These are phyloP conservation scores for Pachliopta kotzebuea DNA, from an alignment of 2,888 invertebrate genomes.

Conservation along the genomic window DNA sequence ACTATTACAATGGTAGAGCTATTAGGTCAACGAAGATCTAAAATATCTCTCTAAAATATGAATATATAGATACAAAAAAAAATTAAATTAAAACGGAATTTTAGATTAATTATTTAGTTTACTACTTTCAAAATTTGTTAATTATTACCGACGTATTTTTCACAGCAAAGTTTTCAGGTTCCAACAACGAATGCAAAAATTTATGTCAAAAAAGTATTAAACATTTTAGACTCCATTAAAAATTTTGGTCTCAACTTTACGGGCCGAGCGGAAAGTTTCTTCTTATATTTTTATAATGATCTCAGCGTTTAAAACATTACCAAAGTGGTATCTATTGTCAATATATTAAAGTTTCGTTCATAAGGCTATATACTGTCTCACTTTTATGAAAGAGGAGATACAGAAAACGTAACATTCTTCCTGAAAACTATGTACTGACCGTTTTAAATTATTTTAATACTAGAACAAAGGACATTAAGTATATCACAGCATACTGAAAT, in stretches of 20 bases:
- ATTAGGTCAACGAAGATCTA: no score
- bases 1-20: no score
- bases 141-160: constrained; percentile 21
- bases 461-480: constrained; percentile 26
- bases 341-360: background rate
- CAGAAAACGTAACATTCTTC: no score
- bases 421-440: background rate
- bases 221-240: constrained; percentile 63
- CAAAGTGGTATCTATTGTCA: background rate
- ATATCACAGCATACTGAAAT: constrained; percentile 41
- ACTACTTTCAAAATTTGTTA: constrained; percentile 19
- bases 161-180: constrained; percentile 17
- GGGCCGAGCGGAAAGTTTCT: constrained; percentile 64
- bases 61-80: no score
- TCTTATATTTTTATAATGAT: constrained; percentile 72
- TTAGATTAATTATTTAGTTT: background rate
- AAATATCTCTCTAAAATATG: no score
- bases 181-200: constrained; percentile 40
- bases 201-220: constrained; percentile 44
- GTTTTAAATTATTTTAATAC: constrained; percentile 3
- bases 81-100: no score
- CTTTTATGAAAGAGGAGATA: no score
- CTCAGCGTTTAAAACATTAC: constrained; percentile 31
- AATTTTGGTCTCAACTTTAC: constrained; percentile 57
- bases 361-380: no score